phyloP scores from a whole-genome alignment of 2,888 invertebrate genomes.

The Melinopterus prodromus region DNA sequence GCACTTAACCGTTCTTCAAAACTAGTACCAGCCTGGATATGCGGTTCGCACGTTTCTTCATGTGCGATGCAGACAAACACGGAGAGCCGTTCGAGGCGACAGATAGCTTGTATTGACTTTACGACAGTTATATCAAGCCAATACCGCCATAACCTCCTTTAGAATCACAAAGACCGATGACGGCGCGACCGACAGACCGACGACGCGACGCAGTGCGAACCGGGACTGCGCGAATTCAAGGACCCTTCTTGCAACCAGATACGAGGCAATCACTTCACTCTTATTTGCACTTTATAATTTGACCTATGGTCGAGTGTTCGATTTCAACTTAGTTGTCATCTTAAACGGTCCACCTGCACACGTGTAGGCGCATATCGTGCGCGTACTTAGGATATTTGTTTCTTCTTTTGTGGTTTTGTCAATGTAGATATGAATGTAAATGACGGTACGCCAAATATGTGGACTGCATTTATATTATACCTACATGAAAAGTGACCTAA shows the following conservation, averaged over 20 bases:
- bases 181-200: not conserved
- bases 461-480: too few species aligned
- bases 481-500: too few species aligned
- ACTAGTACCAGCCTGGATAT: not conserved
- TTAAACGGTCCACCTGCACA: not conserved
- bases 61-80: not conserved
- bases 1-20: not conserved
- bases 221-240: not conserved
- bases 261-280: not conserved
- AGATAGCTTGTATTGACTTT: not conserved
- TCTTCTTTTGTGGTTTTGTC: too few species aligned
- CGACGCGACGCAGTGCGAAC: not conserved
- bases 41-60: constrained; percentile 4
- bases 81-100: constrained; percentile 4
- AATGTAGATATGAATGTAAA: too few species aligned
- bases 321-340: not conserved
- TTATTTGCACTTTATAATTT: not conserved
- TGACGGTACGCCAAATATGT: too few species aligned
- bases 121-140: not conserved
- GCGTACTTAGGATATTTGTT: too few species aligned
- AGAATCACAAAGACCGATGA: not conserved
- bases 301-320: not conserved
- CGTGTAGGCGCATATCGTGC: not conserved
- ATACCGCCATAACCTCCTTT: not conserved
- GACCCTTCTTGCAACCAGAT: not conserved